Evolutionary conservation across 2,797 vertebrate genomes (phyloP).

Genomic region (Myotis planiceps): DNA sequence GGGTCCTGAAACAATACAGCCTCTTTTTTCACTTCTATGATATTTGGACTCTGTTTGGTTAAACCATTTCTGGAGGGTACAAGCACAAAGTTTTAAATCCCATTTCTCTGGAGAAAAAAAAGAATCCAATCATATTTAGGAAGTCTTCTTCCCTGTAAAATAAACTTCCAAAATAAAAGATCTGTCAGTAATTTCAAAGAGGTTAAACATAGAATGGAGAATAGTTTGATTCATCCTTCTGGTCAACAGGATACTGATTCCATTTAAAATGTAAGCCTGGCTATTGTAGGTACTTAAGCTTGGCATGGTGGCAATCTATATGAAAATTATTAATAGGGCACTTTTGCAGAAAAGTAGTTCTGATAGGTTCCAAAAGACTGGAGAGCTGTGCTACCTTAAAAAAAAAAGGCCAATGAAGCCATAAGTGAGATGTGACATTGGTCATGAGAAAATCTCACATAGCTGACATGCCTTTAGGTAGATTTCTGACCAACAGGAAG

Average conservation of each 20-base stretch:
- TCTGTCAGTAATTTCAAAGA: conserved; percentile 53
- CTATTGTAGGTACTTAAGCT: neutral
- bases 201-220: conserved; percentile 23
- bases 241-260: neutral
- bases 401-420: conserved; percentile 52
- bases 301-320: neutral
- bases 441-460: neutral
- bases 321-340: neutral
- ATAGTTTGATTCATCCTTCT: conserved; percentile 40
- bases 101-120: conserved; percentile 55
- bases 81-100: conserved; percentile 62
- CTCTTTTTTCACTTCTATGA: conserved; percentile 43
- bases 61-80: conserved; percentile 65
- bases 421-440: conserved; percentile 8
- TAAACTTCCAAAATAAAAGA: conserved; percentile 72
- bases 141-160: conserved; percentile 62
- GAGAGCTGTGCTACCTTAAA: neutral
- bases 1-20: conserved; percentile 69
- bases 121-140: conserved; percentile 60
- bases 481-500: neutral
- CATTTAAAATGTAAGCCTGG: conserved; percentile 9
- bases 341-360: conserved; percentile 7
- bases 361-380: conserved; percentile 51
- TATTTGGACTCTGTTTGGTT: conserved; percentile 62
- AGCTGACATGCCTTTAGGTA: conserved; percentile 26